Base-by-base conservation (phyloP, 2,888 invertebrate genomes). In the Luperina nickerlii region DNA sequence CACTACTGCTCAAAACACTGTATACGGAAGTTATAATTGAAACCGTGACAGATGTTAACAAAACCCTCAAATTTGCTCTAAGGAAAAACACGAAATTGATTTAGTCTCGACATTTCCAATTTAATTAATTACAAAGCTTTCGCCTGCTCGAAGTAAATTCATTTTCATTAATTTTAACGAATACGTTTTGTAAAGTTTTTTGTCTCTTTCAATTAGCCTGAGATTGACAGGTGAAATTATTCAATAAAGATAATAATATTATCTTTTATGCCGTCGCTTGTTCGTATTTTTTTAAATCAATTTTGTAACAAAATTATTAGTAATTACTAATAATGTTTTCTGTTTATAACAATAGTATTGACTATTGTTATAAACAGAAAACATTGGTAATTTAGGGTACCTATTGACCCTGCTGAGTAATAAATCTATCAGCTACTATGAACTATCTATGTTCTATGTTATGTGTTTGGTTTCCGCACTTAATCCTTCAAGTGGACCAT, bases 141-240 rank as follows among this genome's bases (percentile, higher is more conserved):
- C 32, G 62, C 63, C 4, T 74, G 66, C 45, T 69, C 71, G 66
- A 82, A 82, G 71, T 69, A 76, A 82, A 80, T 86, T 82, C 76
- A 78, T 82, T 87, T 57, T 78, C 60, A 85, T 87, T 79, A 85
- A 82, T 82, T 85, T 76, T 67, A 62, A 76, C 68, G 32, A 82
- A 82, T 54, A 62, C 68, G 82, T 83, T 86, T 76, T 15, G 51
- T 15, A 2, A 70, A 71, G 76, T 79, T 84, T 86, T 86, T 76
- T 71, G 76, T 68, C 65, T 71, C 66, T 65, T 60, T 84, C 70
- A 65, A 76, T 69, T 73, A 54, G n/a, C 18, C 45, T 71, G 80
- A 62, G 67, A 76, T 77, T 85, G 85, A 68, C 75, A 74, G 73
- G n/a, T 75, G 54, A 87, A 87, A 67, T 87, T 72, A 57, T 78